A percentile compares a stretch with the other conserved stretches of the same genome.
These are phyloP conservation scores for Druon quercuslanigerum DNA, from an alignment of 1,140 invertebrate genomes.

Conservation along the genomic window DNA sequence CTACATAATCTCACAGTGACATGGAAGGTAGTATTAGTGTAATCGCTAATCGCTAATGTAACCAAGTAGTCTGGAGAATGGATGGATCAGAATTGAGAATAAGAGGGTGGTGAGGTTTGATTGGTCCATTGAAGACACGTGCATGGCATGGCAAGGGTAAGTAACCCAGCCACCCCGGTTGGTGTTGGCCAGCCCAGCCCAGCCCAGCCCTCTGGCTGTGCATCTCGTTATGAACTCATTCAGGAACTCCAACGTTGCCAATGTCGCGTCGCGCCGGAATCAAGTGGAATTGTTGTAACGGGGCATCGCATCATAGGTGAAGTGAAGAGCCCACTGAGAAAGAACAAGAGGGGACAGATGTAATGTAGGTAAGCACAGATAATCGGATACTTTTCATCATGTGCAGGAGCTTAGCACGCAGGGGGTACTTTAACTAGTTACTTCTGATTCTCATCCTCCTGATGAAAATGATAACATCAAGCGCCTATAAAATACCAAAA, in stretches of 20 bases:
- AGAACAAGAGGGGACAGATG: slow-evolving; percentile 4
- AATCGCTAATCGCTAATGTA: no score
- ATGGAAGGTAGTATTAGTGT: neutral
- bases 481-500: no score
- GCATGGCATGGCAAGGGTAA: slow-evolving; percentile 42
- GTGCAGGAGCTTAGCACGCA: neutral
- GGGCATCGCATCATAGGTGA: slow-evolving; percentile 57
- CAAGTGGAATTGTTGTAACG: slow-evolving; percentile 71
- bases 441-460: no score
- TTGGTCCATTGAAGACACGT: slow-evolving; percentile 74
- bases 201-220: slow-evolving; percentile 65
- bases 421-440: no score
- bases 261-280: slow-evolving; percentile 58
- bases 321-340: neutral
- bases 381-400: neutral
- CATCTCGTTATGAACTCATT: slow-evolving; percentile 74
- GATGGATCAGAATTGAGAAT: slow-evolving; percentile 44
- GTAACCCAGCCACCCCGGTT: slow-evolving; percentile 44
- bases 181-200: slow-evolving; percentile 62
- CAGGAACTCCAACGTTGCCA: slow-evolving; percentile 61
- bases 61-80: slow-evolving; percentile 24
- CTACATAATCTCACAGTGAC: neutral
- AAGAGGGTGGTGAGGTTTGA: slow-evolving; percentile 67
- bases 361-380: slow-evolving; percentile 16
- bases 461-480: no score